Evolutionary conservation across 2,797 vertebrate genomes (phyloP), one percentile per base, ranked within the genome.

Genomic region (Danio jaintianensis): DNA sequence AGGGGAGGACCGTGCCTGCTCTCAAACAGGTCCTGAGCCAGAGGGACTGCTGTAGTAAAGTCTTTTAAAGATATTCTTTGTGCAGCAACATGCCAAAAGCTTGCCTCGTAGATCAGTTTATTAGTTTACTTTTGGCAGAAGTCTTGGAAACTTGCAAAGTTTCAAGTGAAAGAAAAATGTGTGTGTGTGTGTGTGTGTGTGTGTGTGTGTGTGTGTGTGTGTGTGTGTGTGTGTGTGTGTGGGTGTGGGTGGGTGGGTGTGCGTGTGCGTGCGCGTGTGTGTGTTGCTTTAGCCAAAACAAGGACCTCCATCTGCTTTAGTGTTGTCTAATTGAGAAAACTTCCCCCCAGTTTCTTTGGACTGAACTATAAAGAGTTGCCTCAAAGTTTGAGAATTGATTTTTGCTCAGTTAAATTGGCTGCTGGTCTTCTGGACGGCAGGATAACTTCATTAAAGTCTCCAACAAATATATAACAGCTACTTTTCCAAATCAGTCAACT

Each of bases 21-120:
- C 55, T 79, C 61, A 75, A 70, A 61, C 22, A 80, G 59, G 72
- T 79, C 64, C 55, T 50, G 18, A 59, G 18, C 61, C 48, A 56
- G 16, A 67, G 69, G 8, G 38, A n/a, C n/a, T 9, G 2, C 38
- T 4, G 38, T 42, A n/a, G 40, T 18, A 71, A 20, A 52, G 11
- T 56, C 68, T 11, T 55, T 55, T 55, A 55, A 71, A 71, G 36
- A 55, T 71, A 50, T 50, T 16, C 13, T 48, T 59, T 48, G 55
- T 59, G 40, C 53, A 9, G 38, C 0, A 4, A 59, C 40, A 73
- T 59, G 42, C 53, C 71, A 47, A 38, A 61, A 48, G 43, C 43
- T 61, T 74, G 42, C 15, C 20, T 47, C 55, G 52, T 36, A 18
- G 8, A 40, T 47, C 4, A 5, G 55, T 72, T 22, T 55, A 6